Evolutionary conservation across 2,888 invertebrate genomes (phyloP).

Genomic region (Bruchidius siliquastri): DNA sequence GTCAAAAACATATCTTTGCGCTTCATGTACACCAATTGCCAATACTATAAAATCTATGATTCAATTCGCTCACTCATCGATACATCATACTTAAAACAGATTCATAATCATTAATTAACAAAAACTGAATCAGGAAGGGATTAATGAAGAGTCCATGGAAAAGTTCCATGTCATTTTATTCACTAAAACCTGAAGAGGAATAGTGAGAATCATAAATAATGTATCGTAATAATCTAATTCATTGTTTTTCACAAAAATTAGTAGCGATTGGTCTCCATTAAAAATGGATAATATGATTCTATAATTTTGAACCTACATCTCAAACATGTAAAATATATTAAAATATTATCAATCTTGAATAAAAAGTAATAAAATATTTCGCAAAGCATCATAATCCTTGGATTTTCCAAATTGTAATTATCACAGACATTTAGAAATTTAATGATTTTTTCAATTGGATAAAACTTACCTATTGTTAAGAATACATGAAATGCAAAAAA

Average conservation of each 20-base stretch:
- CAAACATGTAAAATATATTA: neutral
- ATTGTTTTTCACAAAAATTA: neutral
- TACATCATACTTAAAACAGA: no score
- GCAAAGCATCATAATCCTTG: slow-evolving; percentile 14
- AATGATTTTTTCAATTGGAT: slow-evolving; percentile 24
- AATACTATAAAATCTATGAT: neutral
- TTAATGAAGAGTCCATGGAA: no score
- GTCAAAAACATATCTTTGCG: neutral
- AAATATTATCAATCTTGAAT: neutral
- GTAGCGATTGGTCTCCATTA: neutral
- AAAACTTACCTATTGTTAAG: slow-evolving; percentile 27
- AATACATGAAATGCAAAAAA: neutral
- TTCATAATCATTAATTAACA: no score
- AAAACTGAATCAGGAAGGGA: no score
- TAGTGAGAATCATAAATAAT: no score
- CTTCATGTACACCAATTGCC: neutral
- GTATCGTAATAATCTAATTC: no score
- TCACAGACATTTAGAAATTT: slow-evolving; percentile 38
- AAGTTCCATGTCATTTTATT: no score
- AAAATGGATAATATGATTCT: neutral
- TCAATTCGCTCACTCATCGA: no score
- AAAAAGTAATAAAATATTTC: neutral
- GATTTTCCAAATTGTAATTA: slow-evolving; percentile 38
- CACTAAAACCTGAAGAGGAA: no score
- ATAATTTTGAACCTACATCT: neutral